phyloP scores from a whole-genome alignment of 1,140 invertebrate genomes.

The Trissolcus basalis region DNA sequence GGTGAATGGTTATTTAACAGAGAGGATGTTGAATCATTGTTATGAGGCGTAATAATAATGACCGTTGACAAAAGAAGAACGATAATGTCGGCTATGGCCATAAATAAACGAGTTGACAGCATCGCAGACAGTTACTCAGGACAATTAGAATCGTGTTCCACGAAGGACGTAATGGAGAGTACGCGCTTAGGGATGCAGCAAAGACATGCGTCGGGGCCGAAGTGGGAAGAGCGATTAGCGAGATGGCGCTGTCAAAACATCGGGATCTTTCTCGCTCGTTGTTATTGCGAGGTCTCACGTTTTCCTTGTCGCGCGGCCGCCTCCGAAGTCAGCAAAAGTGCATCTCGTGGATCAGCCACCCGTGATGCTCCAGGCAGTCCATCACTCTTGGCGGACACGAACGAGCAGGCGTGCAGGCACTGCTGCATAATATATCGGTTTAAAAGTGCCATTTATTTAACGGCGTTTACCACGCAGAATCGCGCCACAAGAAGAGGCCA shows the following conservation, averaged over 20 bases:
- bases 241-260: constrained; percentile 73
- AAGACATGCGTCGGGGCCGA: constrained; percentile 45
- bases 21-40: constrained; percentile 21
- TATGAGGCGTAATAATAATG: constrained; percentile 34
- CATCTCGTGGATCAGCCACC: constrained; percentile 67
- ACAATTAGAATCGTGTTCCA: constrained; percentile 66
- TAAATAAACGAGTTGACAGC: constrained; percentile 53
- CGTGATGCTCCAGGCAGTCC: constrained; percentile 68
- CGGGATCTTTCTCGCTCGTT: constrained; percentile 38
- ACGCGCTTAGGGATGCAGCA: constrained; percentile 33
- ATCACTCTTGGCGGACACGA: constrained; percentile 66
- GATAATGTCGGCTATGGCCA: constrained; percentile 23
- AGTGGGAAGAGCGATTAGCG: constrained; percentile 74
- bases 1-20: too few relatives aligned
- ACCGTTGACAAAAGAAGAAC: constrained; percentile 31
- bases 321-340: constrained; percentile 54
- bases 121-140: constrained; percentile 59
- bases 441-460: constrained; percentile 76
- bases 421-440: constrained; percentile 74
- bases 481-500: constrained; percentile 65
- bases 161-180: constrained; percentile 60
- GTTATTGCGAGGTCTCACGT: not conserved
- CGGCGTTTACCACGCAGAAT: constrained; percentile 67
- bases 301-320: constrained; percentile 29
- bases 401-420: constrained; percentile 52